Conservation (phyloP, 2,888 invertebrate genomes). For the Onchidella celtica region DNA sequence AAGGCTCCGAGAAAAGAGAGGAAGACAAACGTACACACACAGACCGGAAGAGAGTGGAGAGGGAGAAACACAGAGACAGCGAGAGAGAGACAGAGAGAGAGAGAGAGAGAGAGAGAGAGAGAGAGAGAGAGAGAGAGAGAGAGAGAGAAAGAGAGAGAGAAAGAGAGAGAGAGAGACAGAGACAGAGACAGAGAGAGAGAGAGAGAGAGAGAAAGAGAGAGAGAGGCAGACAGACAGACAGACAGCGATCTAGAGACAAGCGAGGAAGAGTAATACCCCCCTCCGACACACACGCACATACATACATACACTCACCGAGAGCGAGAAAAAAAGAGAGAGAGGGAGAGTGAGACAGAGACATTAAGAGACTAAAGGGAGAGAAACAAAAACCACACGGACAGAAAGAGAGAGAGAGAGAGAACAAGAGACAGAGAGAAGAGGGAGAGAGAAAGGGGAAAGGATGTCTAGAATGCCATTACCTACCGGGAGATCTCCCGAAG, state of each 20-base stretch:
- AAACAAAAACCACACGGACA: background rate
- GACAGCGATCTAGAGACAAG: background rate
- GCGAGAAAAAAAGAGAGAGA: background rate
- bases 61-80: background rate
- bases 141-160: conserved; percentile 28
- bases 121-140: conserved; percentile 23
- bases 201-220: too few species aligned
- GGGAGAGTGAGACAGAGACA: background rate
- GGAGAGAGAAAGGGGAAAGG: too few species aligned
- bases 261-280: background rate
- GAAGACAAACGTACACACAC: background rate
- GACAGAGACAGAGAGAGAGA: background rate
- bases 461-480: too few species aligned
- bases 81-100: conserved; percentile 20
- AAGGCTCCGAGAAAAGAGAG: conserved; percentile 4
- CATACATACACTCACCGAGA: background rate
- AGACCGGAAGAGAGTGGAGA: conserved; percentile 28
- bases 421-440: too few species aligned
- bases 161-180: conserved; percentile 26
- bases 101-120: conserved; percentile 26
- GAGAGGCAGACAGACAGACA: background rate
- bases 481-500: too few species aligned
- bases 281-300: background rate
- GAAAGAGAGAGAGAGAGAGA: background rate
- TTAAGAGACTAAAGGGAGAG: background rate